Evolutionary conservation across 2,113 vertebrate genomes (phyloP).

Genomic region (Copsychus sechellarum): DNA sequence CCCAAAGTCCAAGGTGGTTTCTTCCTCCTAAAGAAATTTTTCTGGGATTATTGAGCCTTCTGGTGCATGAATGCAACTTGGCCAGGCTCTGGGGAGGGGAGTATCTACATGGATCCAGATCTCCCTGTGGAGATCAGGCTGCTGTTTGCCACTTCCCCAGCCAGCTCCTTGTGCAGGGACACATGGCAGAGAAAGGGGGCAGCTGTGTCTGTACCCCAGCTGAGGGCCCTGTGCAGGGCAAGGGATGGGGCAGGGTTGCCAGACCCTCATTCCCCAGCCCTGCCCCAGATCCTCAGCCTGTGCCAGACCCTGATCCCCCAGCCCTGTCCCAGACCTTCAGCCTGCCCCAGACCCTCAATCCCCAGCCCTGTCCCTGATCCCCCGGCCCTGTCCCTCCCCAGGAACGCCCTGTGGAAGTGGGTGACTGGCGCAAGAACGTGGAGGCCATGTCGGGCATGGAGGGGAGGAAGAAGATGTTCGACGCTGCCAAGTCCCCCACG

Average conservation of each 20-base stretch:
- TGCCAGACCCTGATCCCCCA: too few species aligned
- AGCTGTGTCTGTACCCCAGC: neutral
- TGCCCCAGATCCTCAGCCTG: too few species aligned
- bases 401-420: slow-evolving; percentile 91
- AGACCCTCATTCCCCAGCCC: too few species aligned
- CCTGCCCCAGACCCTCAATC: too few species aligned
- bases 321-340: too few species aligned
- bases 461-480: slow-evolving; percentile 96
- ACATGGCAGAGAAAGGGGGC: rapidly evolving
- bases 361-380: too few species aligned
- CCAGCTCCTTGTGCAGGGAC: rapidly evolving
- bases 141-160: rapidly evolving
- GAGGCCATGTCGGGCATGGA: slow-evolving; percentile 98
- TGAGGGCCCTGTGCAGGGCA: neutral
- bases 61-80: neutral
- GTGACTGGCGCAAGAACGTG: slow-evolving; percentile 96
- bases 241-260: neutral
- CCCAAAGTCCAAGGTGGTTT: neutral
- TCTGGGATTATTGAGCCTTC: neutral
- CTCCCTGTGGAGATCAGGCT: rapidly evolving
- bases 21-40: neutral
- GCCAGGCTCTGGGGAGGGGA: neutral
- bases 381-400: neutral
- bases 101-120: neutral
- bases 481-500: slow-evolving; percentile 84